Base-by-base conservation (phyloP, 2,113 vertebrate genomes). In the Poeciliopsis prolifica region DNA sequence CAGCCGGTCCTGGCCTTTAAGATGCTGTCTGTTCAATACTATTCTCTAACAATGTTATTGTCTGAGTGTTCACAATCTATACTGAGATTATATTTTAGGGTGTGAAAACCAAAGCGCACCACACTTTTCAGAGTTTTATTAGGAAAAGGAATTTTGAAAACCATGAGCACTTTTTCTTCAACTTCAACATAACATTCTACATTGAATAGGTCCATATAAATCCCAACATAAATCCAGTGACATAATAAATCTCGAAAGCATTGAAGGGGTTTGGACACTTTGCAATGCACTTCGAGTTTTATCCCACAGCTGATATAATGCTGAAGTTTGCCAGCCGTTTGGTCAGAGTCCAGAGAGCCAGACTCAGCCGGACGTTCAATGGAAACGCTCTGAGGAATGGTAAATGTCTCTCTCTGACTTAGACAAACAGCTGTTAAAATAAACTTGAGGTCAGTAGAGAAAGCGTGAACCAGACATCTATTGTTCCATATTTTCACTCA, bases 321-420 rank as follows among this genome's bases (percentile, higher is more conserved):
- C 30, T 67, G 61, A 79, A 69, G 29, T 6, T 64, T 75, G 42
- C 87, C 85, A 88, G 80, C 64, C 81, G 80, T 83, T 79, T 81
- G 61, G 68, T 81, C 61, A 70, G 67, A 77, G 65, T 60, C 75
- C 73, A 85, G 65, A 72, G 73, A 71, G 65, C 66, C 78, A 87
- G 79, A 87, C 70, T 74, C 60, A 61, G 64, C 31, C 63, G 13
- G 62, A 81, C 68, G 28, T 1, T 65, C 30, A 0, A 28, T 70
- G 79, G 78, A 80, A 71, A 83, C 69, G 42, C 77, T 72, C 79
- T 0, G 33, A 83, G 84, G 83, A 68, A 84, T 79, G 75, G 76
- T 89, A 87, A 88, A 88, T 78, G 85, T 85, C 78, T 86, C 67
- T 65, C 62, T 77, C 74, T 90, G 82, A 80, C 78, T 75, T 0